Evolutionary conservation across 1,140 invertebrate genomes (phyloP).

Genomic region (Drosophila chauvacae): DNA sequence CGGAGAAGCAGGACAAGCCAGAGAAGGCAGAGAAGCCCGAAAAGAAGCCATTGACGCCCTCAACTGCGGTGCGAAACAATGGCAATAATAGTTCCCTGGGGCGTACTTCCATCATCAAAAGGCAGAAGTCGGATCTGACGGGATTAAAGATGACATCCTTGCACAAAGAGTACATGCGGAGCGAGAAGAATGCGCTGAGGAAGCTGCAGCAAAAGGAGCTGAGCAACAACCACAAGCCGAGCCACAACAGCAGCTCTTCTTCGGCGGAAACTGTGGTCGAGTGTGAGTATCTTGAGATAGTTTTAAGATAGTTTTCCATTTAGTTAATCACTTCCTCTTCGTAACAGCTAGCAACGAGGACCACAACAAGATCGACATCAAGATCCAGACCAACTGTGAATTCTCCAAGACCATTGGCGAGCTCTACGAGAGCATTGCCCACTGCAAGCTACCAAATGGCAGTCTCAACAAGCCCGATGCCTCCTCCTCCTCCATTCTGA

Average conservation of each 20-base stretch:
- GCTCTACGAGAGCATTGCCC: conserved; percentile 77
- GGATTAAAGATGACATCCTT: conserved; percentile 86
- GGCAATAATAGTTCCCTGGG: conserved; percentile 22
- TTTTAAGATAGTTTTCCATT: background rate
- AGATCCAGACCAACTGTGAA: conserved; percentile 82
- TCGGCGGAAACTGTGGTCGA: conserved; percentile 58
- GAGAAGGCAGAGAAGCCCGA: conserved; percentile 27
- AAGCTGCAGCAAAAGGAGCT: conserved; percentile 73
- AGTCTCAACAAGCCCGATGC: conserved; percentile 41
- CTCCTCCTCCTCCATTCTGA: conserved; percentile 36
- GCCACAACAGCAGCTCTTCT: conserved; percentile 28
- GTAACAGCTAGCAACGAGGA: conserved; percentile 56
- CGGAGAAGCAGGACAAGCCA: conserved; percentile 13
- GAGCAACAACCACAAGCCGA: conserved; percentile 35
- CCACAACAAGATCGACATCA: conserved; percentile 82
- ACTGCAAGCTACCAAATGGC: conserved; percentile 48
- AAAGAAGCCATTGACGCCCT: conserved; percentile 1
- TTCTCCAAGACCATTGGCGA: conserved; percentile 83
- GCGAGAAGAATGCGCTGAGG: conserved; percentile 76
- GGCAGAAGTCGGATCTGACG: conserved; percentile 87
- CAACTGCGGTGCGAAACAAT: conserved; percentile 26
- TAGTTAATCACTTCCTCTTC: background rate
- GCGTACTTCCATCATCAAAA: conserved; percentile 84
- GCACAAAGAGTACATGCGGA: conserved; percentile 83
- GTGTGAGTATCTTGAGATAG: conserved; percentile 26